Evolutionary conservation across 2,888 invertebrate species (phyloP).

Genomic region (Drosophila merina): DNA sequence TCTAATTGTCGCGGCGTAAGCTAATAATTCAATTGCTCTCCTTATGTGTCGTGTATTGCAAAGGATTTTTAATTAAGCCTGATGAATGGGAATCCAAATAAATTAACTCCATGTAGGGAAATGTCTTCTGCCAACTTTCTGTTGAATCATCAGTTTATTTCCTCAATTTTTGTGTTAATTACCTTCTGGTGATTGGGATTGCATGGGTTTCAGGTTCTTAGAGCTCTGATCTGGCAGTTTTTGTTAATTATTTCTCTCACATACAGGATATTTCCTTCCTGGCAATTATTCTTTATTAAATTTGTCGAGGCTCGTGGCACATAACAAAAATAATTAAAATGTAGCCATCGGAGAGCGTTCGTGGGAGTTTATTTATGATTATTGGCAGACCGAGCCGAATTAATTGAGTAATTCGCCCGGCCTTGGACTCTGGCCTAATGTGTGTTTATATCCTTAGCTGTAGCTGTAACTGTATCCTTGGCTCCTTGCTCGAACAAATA

Average conservation of each 20-base stretch:
- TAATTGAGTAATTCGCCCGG: conserved; percentile 64
- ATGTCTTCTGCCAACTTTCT: not conserved
- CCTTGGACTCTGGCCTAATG: conserved; percentile 29
- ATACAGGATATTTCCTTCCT: conserved; percentile 33
- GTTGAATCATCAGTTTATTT: not conserved
- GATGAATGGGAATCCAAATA: not conserved
- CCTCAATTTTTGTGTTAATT: conserved; percentile 77
- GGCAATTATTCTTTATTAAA: conserved; percentile 75
- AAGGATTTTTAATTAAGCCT: not conserved
- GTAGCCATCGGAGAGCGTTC: conserved; percentile 8
- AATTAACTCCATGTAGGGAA: not conserved
- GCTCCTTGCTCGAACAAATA: conserved; percentile 52
- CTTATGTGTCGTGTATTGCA: not conserved
- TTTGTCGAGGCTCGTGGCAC: conserved; percentile 43
- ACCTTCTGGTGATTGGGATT: conserved; percentile 2
- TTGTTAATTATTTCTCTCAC: conserved; percentile 69
- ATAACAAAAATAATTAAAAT: conserved; percentile 61
- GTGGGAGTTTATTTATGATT: conserved; percentile 68
- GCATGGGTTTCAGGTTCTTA: conserved; percentile 14
- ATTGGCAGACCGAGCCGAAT: conserved; percentile 65
- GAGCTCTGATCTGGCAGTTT: conserved; percentile 53
- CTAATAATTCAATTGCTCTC: not conserved
- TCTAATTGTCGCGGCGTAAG: not conserved
- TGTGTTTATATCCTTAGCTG: conserved; percentile 17
- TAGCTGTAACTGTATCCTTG: conserved; percentile 7